Conservation (phyloP, 2,797 vertebrate species). For the Argentina silus region DNA sequence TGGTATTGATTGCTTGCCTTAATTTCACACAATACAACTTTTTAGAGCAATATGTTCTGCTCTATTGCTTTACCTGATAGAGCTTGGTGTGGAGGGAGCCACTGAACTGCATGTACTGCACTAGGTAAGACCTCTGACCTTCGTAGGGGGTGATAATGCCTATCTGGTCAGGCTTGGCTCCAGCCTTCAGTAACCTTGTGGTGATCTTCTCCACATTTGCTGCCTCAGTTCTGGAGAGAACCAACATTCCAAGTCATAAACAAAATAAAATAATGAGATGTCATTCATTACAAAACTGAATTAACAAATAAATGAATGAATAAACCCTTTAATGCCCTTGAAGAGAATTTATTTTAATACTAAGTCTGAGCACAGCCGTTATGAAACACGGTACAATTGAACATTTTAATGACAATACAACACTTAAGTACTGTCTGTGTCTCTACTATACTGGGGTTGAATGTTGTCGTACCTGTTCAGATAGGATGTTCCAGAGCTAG, state of each 20-base stretch:
- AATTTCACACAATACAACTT: too few species aligned
- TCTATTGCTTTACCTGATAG: conserved; percentile 86
- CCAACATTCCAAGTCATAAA: too few species aligned
- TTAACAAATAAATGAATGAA: too few species aligned
- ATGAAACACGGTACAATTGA: too few species aligned
- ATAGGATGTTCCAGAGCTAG: conserved; percentile 97
- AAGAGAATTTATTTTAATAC: too few species aligned
- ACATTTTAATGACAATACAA: too few species aligned
- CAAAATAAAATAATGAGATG: not conserved
- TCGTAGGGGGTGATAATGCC: conserved; percentile 98
- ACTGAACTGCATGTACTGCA: conserved; percentile 99
- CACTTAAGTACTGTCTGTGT: not conserved
- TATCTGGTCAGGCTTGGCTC: conserved; percentile 97
- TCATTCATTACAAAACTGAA: too few species aligned
- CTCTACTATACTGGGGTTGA: not conserved
- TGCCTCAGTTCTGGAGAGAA: conserved; percentile 88
- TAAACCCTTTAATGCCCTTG: too few species aligned
- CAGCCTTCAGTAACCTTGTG: conserved; percentile 93
- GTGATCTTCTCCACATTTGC: conserved; percentile 99
- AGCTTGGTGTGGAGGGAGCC: conserved; percentile 98
- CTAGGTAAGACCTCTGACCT: conserved; percentile 96
- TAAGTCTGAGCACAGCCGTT: too few species aligned
- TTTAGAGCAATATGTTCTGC: not conserved
- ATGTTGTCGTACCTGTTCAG: conserved; percentile 90
- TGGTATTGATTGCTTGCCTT: too few species aligned